Base-by-base conservation (phyloP, 1,140 invertebrate species). In the Ladona fulva region DNA sequence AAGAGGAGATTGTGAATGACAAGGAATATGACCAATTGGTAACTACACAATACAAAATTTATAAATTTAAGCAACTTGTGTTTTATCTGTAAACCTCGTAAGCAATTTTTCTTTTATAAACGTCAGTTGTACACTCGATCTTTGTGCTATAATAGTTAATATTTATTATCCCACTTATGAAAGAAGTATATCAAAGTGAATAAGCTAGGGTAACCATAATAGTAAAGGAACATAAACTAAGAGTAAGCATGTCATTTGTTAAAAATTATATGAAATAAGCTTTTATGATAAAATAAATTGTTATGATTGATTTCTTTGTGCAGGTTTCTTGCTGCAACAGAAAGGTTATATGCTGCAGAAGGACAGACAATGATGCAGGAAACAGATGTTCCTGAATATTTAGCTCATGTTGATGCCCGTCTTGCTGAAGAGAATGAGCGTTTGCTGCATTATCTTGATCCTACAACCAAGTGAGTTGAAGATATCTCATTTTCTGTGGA, bases 391-490 rank as follows among this genome's bases (percentile, higher is more conserved):
- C 95, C 97, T 59, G 92, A 95, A 82, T 99, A 99, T 87, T 87
- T 99, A 75, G 89, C 91, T 59, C 97, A 99, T 85, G 97, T 99
- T 24, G 95, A 98, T 83, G 97, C 95, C 84, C 88, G 97, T 78
- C 86, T 99, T n/a, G 89, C 91, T 22, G 97, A 99, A 86, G 98
- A 99, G 87, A 95, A 95, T 83, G 96, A 99, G 84, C 88, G 97
- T 78, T 86, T 99, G 10, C 84, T 97, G 19, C 94, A 98, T 84
- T 99, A 99, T 86, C 87, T 99, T 73, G 97, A 99, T 86, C 91
- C 92, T 42, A 92, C 92, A 77, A 98, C 97, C 52, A 97, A 96
- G 92, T 95, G 87, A 82, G 85, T 84, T 78, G 44, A 44, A 25
- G 24, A 10, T 66, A 42, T 66, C 11, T 37, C 29, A 37, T 37